phyloP scores from a whole-genome alignment of 1,140 invertebrate species.

The Wasmannia auropunctata region DNA sequence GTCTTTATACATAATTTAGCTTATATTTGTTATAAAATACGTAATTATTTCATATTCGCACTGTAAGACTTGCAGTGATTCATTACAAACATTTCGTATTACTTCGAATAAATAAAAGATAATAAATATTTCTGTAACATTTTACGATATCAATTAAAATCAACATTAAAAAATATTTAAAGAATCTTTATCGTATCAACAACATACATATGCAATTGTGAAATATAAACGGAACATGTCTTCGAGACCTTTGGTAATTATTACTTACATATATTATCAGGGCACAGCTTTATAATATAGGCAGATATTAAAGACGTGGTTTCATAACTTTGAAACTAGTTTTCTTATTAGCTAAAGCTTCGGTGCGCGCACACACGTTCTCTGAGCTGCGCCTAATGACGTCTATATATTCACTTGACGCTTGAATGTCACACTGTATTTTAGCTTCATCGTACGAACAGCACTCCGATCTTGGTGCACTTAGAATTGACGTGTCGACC shows the following conservation, averaged over 20 bases:
- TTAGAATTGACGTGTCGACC: constrained; percentile 52
- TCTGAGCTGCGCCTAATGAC: constrained; percentile 83
- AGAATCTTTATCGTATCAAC: neutral
- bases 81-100: neutral
- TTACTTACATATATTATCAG: constrained; percentile 29
- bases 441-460: constrained; percentile 64
- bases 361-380: constrained; percentile 83
- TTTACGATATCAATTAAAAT: constrained; percentile 12
- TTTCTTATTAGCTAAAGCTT: constrained; percentile 84
- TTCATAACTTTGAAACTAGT: constrained; percentile 85
- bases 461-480: constrained; percentile 50
- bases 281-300: constrained; percentile 34
- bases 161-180: constrained; percentile 18
- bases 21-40: neutral
- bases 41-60: neutral
- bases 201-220: neutral
- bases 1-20: neutral
- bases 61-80: neutral
- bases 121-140: neutral
- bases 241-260: constrained; percentile 26
- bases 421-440: constrained; percentile 77
- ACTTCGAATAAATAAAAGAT: neutral
- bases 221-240: neutral
- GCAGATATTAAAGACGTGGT: constrained; percentile 79
- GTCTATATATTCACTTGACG: constrained; percentile 82